These are phyloP conservation scores for Ailuropoda melanoleuca DNA, from an alignment of 2,113 vertebrate genomes.

Conservation along the genomic window DNA sequence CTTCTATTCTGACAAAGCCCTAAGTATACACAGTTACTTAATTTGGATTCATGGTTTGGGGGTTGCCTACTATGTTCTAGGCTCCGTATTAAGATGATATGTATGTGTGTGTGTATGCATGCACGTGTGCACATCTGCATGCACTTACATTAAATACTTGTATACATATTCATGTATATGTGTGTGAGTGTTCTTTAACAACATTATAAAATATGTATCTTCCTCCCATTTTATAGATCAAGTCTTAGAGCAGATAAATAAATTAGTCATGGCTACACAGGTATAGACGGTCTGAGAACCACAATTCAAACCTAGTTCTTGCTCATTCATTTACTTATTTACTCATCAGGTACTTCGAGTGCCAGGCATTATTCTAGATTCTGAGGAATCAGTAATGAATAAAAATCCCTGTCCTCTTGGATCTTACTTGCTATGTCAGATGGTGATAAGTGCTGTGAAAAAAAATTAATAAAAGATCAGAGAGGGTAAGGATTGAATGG, in stretches of 20 bases:
- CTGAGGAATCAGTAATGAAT: background rate
- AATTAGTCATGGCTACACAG: background rate
- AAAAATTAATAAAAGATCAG: background rate
- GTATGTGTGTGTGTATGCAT: background rate
- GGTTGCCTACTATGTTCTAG: background rate
- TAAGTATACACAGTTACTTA: background rate
- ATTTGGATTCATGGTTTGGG: background rate
- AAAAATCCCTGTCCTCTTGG: background rate
- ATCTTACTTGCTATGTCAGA: background rate
- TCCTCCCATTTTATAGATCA: background rate
- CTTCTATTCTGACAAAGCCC: background rate
- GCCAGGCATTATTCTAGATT: background rate
- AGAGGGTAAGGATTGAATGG: background rate
- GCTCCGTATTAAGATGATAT: background rate
- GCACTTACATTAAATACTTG: background rate
- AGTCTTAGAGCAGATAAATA: background rate
- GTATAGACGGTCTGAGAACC: background rate
- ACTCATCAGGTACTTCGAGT: background rate
- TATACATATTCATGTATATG: background rate
- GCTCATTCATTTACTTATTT: background rate
- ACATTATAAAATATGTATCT: background rate
- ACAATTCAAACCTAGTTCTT: constrained; percentile 8
- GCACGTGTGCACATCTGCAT: background rate
- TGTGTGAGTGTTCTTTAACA: background rate
- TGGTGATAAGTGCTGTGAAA: background rate